phyloP scores from a whole-genome alignment of 2,888 invertebrate genomes.

The Catonia carolina region DNA sequence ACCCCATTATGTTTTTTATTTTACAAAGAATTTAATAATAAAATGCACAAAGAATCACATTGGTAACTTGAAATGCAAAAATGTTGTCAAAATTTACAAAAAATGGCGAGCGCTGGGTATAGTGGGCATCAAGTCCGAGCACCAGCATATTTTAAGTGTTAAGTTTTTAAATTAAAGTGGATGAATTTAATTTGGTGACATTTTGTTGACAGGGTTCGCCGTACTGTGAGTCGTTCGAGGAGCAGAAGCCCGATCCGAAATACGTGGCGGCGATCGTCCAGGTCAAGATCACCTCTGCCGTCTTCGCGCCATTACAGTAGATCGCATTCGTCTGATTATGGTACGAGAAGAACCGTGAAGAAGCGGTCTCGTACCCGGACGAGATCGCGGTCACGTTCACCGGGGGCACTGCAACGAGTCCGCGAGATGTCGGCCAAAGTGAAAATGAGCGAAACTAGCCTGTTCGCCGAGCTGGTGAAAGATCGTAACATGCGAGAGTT shows the following conservation, averaged over 20 bases:
- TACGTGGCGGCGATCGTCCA: background rate
- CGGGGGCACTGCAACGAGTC: conserved; percentile 26
- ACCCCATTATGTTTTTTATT: too few species aligned
- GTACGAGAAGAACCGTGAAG: conserved; percentile 1
- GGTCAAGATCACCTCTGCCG: conserved; percentile 2
- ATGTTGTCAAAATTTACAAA: too few species aligned
- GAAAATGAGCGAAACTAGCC: conserved; percentile 81
- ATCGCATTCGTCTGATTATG: conserved; percentile 16
- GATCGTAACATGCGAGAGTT: conserved; percentile 74
- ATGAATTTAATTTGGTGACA: too few species aligned
- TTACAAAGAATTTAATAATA: too few species aligned
- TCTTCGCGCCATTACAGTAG: conserved; percentile 20
- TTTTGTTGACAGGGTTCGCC: too few species aligned
- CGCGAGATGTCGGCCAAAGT: conserved; percentile 46
- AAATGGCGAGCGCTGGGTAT: too few species aligned
- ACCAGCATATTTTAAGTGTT: too few species aligned
- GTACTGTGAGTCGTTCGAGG: too few species aligned
- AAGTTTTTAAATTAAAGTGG: too few species aligned
- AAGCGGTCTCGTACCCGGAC: conserved; percentile 19
- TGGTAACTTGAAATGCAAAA: too few species aligned
- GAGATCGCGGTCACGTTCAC: conserved; percentile 17
- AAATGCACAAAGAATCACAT: too few species aligned
- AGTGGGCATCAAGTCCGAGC: too few species aligned
- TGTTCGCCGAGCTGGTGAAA: conserved; percentile 84
- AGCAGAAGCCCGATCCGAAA: background rate